Evolutionary conservation across 1,140 invertebrate species (phyloP).

Genomic region (Agrilus planipennis): DNA sequence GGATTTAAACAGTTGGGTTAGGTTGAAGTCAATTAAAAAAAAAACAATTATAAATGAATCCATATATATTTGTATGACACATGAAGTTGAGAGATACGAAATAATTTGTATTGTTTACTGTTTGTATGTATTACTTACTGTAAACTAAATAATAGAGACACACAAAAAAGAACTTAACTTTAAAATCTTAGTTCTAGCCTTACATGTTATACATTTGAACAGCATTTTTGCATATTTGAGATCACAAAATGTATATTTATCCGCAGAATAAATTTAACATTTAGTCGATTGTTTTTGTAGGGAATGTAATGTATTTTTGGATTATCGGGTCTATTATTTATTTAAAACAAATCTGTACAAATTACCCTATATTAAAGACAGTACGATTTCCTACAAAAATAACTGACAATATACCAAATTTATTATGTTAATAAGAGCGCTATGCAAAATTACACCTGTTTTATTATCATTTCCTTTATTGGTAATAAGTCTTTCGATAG

Average conservation of each 20-base stretch:
- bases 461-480: too few species aligned
- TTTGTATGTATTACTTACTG: constrained; percentile 25
- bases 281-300: constrained; percentile 11
- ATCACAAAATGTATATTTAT: constrained; percentile 33
- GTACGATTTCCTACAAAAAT: not conserved
- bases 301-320: constrained; percentile 4
- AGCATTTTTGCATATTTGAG: constrained; percentile 32
- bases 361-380: not conserved
- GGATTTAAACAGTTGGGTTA: too few species aligned
- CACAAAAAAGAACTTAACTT: constrained; percentile 28
- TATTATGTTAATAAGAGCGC: not conserved
- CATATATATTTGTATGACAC: constrained; percentile 32
- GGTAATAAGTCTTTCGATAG: too few species aligned
- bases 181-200: too few species aligned
- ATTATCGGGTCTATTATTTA: not conserved
- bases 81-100: constrained; percentile 34
- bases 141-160: constrained; percentile 18
- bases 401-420: not conserved
- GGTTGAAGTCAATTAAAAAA: constrained; percentile 2
- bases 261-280: constrained; percentile 33
- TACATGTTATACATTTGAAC: constrained; percentile 23
- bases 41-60: constrained; percentile 29
- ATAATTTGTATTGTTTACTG: constrained; percentile 29
- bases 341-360: not conserved
- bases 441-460: too few species aligned